Evolutionary conservation across 2,797 vertebrate genomes (phyloP).

Genomic region (Typhlichthys eigenmanni): DNA sequence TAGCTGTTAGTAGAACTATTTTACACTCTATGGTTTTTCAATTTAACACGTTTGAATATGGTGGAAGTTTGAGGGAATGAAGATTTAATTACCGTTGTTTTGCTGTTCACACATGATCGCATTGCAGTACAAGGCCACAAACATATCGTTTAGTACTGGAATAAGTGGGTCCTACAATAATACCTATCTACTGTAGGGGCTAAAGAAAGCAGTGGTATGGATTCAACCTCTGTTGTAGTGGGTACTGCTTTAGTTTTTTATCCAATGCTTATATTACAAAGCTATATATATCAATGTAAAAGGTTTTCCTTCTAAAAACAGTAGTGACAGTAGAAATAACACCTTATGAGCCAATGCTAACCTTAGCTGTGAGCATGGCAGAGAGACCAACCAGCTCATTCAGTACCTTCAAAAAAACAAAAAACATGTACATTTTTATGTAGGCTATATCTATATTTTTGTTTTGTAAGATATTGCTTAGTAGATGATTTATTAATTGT

Average conservation of each 20-base stretch:
- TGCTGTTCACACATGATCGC: conserved; percentile 58
- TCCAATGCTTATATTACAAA: too few relatives aligned
- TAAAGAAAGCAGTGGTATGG: neutral
- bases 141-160: conserved; percentile 41
- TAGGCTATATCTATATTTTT: too few relatives aligned
- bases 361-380: neutral
- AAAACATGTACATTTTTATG: too few relatives aligned
- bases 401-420: too few relatives aligned
- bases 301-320: too few relatives aligned
- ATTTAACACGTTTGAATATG: conserved; percentile 52
- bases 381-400: too few relatives aligned
- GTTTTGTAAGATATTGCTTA: too few relatives aligned
- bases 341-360: conserved; percentile 9
- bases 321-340: too few relatives aligned
- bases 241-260: neutral
- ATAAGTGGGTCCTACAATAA: neutral
- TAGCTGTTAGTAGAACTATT: conserved; percentile 53
- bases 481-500: too few relatives aligned
- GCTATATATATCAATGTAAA: too few relatives aligned
- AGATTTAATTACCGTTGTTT: conserved; percentile 74
- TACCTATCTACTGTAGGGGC: conserved; percentile 30
- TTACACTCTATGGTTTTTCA: conserved; percentile 61
- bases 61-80: conserved; percentile 43
- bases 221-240: conserved; percentile 2
- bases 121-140: conserved; percentile 32